A percentile compares a stretch with the other conserved stretches of the same genome.
phyloP scores from a whole-genome alignment of 1,140 invertebrate genomes.

The Anastrepha obliqua region DNA sequence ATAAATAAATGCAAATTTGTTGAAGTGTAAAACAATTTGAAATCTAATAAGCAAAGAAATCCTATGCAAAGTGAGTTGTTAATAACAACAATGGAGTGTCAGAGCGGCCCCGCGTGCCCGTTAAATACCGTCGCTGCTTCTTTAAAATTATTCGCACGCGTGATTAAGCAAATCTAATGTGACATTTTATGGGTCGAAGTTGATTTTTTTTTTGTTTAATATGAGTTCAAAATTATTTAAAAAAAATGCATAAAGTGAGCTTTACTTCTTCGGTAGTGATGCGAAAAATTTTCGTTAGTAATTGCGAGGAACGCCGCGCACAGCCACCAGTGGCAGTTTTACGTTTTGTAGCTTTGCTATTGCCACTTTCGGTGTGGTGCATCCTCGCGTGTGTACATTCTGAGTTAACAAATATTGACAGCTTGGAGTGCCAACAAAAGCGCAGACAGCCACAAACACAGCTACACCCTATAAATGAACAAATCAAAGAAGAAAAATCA shows the following conservation, averaged over 20 bases:
- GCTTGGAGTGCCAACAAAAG: no score
- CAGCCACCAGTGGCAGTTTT: not conserved
- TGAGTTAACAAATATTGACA: no score
- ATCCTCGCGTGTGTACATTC: no score
- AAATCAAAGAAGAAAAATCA: no score
- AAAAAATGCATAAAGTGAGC: not conserved
- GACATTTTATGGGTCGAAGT: not conserved
- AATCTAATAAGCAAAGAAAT: not conserved
- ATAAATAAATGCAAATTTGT: not conserved
- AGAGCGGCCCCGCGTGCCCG: not conserved
- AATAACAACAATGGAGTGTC: not conserved
- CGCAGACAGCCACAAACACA: no score
- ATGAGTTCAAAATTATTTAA: not conserved
- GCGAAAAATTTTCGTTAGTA: not conserved
- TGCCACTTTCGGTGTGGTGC: no score
- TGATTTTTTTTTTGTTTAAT: not conserved
- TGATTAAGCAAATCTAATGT: conserved; percentile 19
- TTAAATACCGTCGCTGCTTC: not conserved
- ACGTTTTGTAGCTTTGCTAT: not conserved
- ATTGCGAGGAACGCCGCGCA: no score
- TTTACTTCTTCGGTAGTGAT: not conserved
- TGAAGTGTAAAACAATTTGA: conserved; percentile 46
- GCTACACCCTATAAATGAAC: no score
- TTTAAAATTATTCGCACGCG: not conserved
- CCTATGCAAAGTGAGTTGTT: conserved; percentile 28